A percentile compares a stretch with the other conserved stretches of the same genome.
Evolutionary conservation across 2,113 vertebrate genomes (phyloP).

Genomic region (Calidris pygmaea): DNA sequence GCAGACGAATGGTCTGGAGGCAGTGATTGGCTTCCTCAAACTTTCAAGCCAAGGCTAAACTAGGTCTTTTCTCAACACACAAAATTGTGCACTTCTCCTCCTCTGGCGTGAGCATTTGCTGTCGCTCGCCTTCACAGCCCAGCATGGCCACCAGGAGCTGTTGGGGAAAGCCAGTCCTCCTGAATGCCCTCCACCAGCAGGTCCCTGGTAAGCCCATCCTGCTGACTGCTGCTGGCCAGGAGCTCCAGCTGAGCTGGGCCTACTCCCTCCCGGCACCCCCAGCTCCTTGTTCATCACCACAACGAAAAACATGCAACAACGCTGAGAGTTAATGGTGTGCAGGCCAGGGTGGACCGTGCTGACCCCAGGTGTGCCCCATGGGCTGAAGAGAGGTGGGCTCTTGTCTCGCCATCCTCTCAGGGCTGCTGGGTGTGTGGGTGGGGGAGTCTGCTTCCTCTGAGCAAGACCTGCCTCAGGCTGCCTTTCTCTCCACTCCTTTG

Average conservation of each 20-base stretch:
- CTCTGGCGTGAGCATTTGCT: rapidly evolving
- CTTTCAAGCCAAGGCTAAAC: not conserved
- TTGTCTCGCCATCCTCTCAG: not conserved
- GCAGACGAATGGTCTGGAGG: not conserved
- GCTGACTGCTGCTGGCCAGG: not conserved
- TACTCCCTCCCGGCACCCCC: not conserved
- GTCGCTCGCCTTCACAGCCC: rapidly evolving
- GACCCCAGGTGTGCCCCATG: rapidly evolving
- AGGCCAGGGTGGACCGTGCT: not conserved
- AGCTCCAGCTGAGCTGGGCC: not conserved
- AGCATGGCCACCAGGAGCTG: not conserved
- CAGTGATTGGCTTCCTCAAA: not conserved
- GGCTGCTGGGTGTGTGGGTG: rapidly evolving
- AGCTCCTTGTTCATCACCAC: not conserved
- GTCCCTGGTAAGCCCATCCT: not conserved
- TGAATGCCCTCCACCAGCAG: not conserved
- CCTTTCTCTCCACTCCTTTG: not conserved
- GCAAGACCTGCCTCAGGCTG: not conserved
- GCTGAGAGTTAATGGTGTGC: not conserved
- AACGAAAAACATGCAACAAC: not conserved
- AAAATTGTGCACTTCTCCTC: rapidly evolving
- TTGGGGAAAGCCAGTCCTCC: not conserved
- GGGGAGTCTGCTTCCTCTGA: not conserved
- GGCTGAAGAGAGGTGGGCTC: not conserved
- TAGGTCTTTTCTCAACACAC: not conserved